Evolutionary conservation across 2,113 vertebrate species (phyloP).

Genomic region (Pygoscelis antarcticus): DNA sequence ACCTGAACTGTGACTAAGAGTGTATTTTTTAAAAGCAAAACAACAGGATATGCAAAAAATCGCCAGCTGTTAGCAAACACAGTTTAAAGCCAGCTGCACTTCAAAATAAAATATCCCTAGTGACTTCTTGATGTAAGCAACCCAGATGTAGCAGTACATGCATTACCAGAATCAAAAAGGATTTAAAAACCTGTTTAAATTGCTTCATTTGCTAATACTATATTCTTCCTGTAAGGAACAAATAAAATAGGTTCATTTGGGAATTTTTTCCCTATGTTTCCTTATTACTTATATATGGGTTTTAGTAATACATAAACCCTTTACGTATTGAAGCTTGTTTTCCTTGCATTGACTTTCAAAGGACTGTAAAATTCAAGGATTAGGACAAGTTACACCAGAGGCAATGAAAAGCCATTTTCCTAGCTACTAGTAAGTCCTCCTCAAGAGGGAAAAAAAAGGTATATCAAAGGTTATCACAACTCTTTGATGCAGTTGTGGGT

Average conservation of each 20-base stretch:
- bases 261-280: background rate
- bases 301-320: constrained; percentile 13
- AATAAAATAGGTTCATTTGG: background rate
- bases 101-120: constrained; percentile 48
- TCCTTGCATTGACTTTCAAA: constrained; percentile 44
- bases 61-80: constrained; percentile 39
- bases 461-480: constrained; percentile 19
- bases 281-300: background rate
- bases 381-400: constrained; percentile 44
- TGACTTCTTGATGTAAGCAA: constrained; percentile 40
- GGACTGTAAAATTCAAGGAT: constrained; percentile 51
- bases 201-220: background rate
- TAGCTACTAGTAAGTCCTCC: background rate
- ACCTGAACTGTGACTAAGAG: background rate
- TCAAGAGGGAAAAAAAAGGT: background rate
- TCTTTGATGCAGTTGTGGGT: background rate
- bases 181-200: background rate
- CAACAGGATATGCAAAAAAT: background rate
- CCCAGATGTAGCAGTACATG: background rate
- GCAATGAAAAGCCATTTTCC: constrained; percentile 16
- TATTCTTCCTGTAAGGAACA: background rate
- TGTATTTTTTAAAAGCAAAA: background rate
- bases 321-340: constrained; percentile 45
- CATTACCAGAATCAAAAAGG: background rate
- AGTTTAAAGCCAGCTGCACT: constrained; percentile 34